These are phyloP conservation scores for Anniella stebbinsi DNA, from an alignment of 2,797 vertebrate genomes.

Conservation along the genomic window DNA sequence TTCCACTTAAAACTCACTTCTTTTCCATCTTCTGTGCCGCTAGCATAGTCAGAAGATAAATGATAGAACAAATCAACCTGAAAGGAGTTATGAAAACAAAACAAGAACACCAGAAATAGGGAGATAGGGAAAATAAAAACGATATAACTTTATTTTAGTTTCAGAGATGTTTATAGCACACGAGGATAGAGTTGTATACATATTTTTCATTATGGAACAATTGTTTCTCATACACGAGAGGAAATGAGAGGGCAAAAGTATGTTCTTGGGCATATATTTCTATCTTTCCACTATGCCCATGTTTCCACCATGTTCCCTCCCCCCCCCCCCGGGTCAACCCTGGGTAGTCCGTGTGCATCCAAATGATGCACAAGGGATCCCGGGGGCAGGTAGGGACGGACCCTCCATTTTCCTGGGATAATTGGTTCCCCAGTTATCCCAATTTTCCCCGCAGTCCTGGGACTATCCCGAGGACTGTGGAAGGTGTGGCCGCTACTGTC, in stretches of 20 bases:
- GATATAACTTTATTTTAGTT: constrained; percentile 9
- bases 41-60: constrained; percentile 49
- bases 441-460: no score
- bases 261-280: not conserved
- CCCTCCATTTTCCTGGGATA: no score
- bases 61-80: constrained; percentile 51
- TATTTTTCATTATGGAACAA: constrained; percentile 20
- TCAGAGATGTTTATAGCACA: constrained; percentile 16
- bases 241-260: constrained; percentile 9
- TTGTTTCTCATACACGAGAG: not conserved
- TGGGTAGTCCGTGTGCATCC: no score
- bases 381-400: no score
- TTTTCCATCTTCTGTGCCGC: constrained; percentile 48
- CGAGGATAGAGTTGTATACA: not conserved
- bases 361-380: no score
- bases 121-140: constrained; percentile 6
- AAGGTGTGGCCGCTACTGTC: no score
- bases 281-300: constrained; percentile 23
- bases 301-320: no score
- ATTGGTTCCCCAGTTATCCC: no score
- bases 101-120: constrained; percentile 12
- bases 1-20: constrained; percentile 43
- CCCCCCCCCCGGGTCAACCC: no score
- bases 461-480: no score
- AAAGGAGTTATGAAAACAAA: constrained; percentile 43